Conservation (phyloP, 2,888 invertebrate species). For the Tachina lurida region DNA sequence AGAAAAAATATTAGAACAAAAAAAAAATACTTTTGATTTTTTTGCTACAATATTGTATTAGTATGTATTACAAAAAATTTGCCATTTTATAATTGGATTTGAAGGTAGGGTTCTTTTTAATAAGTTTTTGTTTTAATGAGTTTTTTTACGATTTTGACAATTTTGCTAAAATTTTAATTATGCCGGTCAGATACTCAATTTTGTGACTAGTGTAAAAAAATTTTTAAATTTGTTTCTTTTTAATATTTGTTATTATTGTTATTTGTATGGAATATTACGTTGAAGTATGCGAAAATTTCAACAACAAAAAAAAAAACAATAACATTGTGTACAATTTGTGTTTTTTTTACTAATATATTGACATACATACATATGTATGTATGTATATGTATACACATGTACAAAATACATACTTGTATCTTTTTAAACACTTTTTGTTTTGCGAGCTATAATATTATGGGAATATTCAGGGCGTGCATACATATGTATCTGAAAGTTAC, state of each 20-base stretch:
- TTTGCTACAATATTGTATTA: slow-evolving; percentile 8
- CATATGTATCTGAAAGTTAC: too few species aligned
- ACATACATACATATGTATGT: too few species aligned
- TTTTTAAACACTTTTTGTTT: too few species aligned
- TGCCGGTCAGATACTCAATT: slow-evolving; percentile 39
- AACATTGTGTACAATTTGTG: neutral
- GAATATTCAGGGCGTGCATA: too few species aligned
- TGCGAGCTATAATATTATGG: too few species aligned
- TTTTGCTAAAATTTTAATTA: slow-evolving; percentile 43
- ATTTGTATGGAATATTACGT: slow-evolving; percentile 6
- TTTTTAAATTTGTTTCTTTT: slow-evolving; percentile 5
- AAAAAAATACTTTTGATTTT: neutral
- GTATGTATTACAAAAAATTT: slow-evolving; percentile 20
- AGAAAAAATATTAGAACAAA: neutral
- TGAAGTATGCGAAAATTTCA: slow-evolving; percentile 24
- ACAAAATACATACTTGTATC: too few species aligned
- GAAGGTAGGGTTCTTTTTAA: slow-evolving; percentile 18
- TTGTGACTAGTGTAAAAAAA: neutral
- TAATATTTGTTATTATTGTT: slow-evolving; percentile 17
- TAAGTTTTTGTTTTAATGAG: slow-evolving; percentile 5
- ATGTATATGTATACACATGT: too few species aligned
- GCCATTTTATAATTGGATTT: slow-evolving; percentile 27
- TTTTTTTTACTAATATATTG: too few species aligned
- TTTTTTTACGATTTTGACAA: neutral
- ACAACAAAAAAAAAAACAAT: neutral